Evolutionary conservation across 1,140 invertebrate genomes (phyloP), one percentile per base, ranked within the genome.

Genomic region (Caenorhabditis brenneri): DNA sequence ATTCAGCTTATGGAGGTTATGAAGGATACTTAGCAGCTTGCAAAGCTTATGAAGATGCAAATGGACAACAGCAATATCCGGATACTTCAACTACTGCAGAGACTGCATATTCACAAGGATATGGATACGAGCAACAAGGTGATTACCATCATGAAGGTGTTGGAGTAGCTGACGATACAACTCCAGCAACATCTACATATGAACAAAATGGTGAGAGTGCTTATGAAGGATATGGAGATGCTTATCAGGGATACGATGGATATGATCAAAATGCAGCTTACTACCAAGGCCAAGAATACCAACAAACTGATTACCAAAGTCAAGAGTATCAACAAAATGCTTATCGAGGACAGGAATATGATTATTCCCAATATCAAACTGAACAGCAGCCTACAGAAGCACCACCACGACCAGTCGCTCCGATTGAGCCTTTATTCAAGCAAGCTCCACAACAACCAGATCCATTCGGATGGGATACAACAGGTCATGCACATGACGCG

Each of bases 221-320:
- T 24, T 31, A 46, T 46, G 46, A 39, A n/a, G 81, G 60, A 46
- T 82, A 82, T 74, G 49, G 33, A 42, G 46, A 83, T 48, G n/a
- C 69, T 65, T 48, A 79, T 49, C 80, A 83, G 39, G 58, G 49
- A 27, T 85, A 85, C 49, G 58, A 55, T 82, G 84, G 84, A 27
- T 85, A 85, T 49, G 84, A 85, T 31, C 80, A 82, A 15, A 74
- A 82, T 29, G 29, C 31, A 27, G 29, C 46, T 10, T 33, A 55
- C 19, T 48, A 82, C 42, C 74, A 83, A 36, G 81, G 33, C 0
- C 51, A 83, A 36, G 42, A 49, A 9, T 81, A 84, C 58, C 55
- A 80, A n/a, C 39, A 65, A 12, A 6, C 60, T n/a, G n/a, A n/a
- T n/a, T n/a, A n/a, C n/a, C n/a, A n/a, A n/a, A n/a, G n/a, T n/a